These are phyloP conservation scores for Ligdia adustata DNA, from an alignment of 2,888 invertebrate species.

Conservation along the genomic window DNA sequence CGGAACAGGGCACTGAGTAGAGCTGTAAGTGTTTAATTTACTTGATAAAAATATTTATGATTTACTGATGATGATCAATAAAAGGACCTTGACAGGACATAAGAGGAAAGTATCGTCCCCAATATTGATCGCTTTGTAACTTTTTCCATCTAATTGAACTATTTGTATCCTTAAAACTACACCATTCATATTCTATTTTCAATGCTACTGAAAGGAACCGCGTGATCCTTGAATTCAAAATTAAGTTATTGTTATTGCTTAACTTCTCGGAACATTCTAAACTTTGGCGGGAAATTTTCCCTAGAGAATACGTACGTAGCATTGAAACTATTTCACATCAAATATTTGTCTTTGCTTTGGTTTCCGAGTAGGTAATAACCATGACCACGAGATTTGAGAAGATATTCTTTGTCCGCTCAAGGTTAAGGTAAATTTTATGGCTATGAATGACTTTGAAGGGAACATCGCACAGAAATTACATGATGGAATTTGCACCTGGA, in stretches of 20 bases:
- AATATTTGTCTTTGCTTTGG: slow-evolving; percentile 30
- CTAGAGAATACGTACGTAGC: slow-evolving; percentile 15
- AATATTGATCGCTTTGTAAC: too few relatives aligned
- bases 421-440: slow-evolving; percentile 13
- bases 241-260: not conserved
- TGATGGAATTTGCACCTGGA: not conserved
- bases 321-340: slow-evolving; percentile 30
- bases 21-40: too few relatives aligned
- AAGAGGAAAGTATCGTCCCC: too few relatives aligned
- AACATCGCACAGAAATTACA: not conserved
- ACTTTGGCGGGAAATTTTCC: slow-evolving; percentile 5
- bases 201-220: not conserved
- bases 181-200: not conserved
- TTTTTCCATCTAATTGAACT: too few relatives aligned
- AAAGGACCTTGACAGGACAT: too few relatives aligned
- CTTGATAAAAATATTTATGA: too few relatives aligned
- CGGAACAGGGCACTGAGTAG: slow-evolving; percentile 91
- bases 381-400: slow-evolving; percentile 4
- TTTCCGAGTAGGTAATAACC: slow-evolving; percentile 26
- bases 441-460: not conserved
- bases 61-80: not conserved
- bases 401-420: slow-evolving; percentile 24
- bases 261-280: slow-evolving; percentile 8
- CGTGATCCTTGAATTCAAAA: not conserved
- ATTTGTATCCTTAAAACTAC: not conserved